Evolutionary conservation across 2,888 invertebrate genomes (phyloP).

Genomic region (Desoria tigrina): DNA sequence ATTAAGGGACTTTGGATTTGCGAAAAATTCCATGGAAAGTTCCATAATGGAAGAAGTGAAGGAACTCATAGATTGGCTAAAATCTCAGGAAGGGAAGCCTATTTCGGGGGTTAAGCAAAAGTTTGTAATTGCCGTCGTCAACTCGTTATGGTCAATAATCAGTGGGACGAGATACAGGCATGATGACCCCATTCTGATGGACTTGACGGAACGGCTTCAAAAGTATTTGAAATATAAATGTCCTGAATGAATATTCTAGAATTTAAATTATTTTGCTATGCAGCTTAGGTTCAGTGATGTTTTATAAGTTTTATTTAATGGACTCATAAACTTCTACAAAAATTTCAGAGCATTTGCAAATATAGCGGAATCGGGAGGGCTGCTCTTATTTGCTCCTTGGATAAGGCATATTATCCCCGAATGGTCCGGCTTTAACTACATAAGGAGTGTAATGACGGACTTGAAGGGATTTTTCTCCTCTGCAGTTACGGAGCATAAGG

Average conservation of each 20-base stretch:
- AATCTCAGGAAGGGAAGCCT: conserved; percentile 32
- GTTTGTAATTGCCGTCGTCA: conserved; percentile 43
- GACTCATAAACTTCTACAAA: no score
- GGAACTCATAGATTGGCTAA: conserved; percentile 35
- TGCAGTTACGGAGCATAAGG: no score
- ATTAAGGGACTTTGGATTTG: conserved; percentile 43
- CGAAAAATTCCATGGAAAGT: conserved; percentile 31
- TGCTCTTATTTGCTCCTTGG: no score
- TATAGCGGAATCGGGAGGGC: no score
- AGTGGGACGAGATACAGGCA: conserved; percentile 42
- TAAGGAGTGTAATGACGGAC: no score
- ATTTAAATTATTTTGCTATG: no score
- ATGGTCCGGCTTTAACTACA: no score
- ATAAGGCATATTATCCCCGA: no score
- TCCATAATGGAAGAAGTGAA: conserved; percentile 22
- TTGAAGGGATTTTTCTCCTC: no score
- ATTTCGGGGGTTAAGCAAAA: conserved; percentile 31
- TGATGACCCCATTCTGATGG: conserved; percentile 40
- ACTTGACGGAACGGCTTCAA: conserved; percentile 41
- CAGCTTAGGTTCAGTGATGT: neutral
- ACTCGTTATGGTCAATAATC: conserved; percentile 40
- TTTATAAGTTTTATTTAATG: neutral
- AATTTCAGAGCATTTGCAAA: no score
- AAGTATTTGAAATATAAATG: no score
- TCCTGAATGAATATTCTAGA: no score